Base-by-base conservation (phyloP, 2,113 vertebrate species). In the Cathartes aura region DNA sequence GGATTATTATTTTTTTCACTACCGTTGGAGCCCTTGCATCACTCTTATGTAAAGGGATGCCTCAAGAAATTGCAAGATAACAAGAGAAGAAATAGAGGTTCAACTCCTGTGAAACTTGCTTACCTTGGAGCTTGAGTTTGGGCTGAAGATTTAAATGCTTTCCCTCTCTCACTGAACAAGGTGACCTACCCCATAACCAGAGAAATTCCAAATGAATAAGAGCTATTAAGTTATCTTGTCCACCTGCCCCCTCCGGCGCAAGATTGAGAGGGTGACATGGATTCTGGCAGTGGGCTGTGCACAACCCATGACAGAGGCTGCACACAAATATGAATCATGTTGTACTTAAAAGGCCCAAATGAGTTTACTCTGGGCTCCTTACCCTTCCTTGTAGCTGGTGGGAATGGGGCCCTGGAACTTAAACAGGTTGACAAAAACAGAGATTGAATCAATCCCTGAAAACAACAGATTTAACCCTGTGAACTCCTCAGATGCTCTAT, bases 381-480 rank as follows among this genome's bases (percentile, higher is more conserved):
- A 95, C 92, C 62, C 36, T 88, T 83, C 66, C 74, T 40, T 16
- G 9, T 60, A 73, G 59, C 68, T 91, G 53, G 60, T 90, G 52
- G 78, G 79, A 89, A 71, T 36, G n/a, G 63, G 50, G 43, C 9
- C n/a, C 23, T 43, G 45, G 62, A 90, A 60, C 72, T 85, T 84
- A 70, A 80, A 56, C 52, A 2, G 1, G 23, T 38, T 93, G 84
- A 84, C 80, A 93, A 97, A 96, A 96, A 84, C 48, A 96, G 71
- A 94, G 86, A 96, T 47, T 34, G 87, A 94, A 93, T 96, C 95
- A 92, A 64, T 84, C 48, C 68, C 74, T 91, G 74, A 90, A 96
- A 98, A 84, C 71, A 92, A 87, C 23, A 89, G 71, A 87, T 93
- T 96, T 97, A 97, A 97, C 91, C 63, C 83, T 93, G 76, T 89